Conservation (phyloP, 2,113 vertebrate species). For the Pygoscelis antarcticus region DNA sequence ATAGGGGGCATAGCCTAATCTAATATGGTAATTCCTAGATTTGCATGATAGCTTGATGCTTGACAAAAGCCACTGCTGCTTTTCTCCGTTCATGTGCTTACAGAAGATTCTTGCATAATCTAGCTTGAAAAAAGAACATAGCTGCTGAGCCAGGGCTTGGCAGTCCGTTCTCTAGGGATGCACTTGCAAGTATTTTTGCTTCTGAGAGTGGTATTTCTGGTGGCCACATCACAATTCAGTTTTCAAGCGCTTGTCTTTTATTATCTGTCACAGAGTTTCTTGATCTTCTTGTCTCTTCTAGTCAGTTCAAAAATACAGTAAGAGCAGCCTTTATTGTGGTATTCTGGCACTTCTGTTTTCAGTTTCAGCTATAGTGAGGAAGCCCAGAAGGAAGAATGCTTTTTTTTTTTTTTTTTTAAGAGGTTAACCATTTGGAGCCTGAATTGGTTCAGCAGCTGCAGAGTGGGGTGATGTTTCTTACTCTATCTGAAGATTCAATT, state of each 20-base stretch:
- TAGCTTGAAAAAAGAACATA: not conserved
- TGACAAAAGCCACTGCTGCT: conserved; percentile 37
- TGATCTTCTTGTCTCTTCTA: conserved; percentile 20
- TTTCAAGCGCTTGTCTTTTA: conserved; percentile 44
- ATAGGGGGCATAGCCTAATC: conserved; percentile 25
- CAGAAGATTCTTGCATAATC: conserved; percentile 6
- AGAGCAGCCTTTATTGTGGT: conserved; percentile 38
- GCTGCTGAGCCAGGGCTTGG: not conserved
- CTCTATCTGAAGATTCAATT: not conserved
- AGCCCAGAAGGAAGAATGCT: not conserved
- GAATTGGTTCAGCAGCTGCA: not conserved
- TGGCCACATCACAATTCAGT: conserved; percentile 39
- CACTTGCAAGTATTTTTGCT: conserved; percentile 27
- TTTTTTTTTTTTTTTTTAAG: not conserved
- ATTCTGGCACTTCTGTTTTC: conserved; percentile 33
- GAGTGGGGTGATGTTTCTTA: not conserved
- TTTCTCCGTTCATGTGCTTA: not conserved
- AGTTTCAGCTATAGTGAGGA: conserved; percentile 6
- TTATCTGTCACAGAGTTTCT: conserved; percentile 46
- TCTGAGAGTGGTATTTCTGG: conserved; percentile 28
- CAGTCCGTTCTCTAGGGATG: not conserved
- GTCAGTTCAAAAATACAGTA: not conserved
- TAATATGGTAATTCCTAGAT: conserved; percentile 39
- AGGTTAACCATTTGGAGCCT: not conserved
- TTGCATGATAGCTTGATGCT: not conserved